phyloP scores from a whole-genome alignment of 1,140 invertebrate species.

The Physella acuta region DNA sequence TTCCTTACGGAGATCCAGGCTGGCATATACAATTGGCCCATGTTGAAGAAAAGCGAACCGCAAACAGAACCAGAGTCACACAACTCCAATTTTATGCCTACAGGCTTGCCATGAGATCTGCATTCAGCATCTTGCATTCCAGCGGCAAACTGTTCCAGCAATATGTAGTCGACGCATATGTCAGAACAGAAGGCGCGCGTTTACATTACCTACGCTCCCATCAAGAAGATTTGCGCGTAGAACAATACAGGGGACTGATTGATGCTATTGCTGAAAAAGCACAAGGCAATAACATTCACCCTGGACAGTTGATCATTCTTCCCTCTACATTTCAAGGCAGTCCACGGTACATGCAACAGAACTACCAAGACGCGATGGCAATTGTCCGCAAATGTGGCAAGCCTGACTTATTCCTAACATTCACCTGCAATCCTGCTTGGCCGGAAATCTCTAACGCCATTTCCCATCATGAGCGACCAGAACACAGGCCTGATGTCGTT shows the following conservation, averaged over 20 bases:
- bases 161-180: constrained; percentile 60
- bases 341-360: constrained; percentile 60
- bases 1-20: too few relatives aligned
- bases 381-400: too few relatives aligned
- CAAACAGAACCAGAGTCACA: background rate
- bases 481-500: constrained; percentile 59
- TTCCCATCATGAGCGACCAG: constrained; percentile 37
- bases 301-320: constrained; percentile 57
- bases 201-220: too few relatives aligned
- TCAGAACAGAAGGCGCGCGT: too few relatives aligned
- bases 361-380: too few relatives aligned
- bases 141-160: too few relatives aligned
- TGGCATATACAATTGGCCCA: too few relatives aligned
- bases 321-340: constrained; percentile 56
- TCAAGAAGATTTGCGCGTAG: constrained; percentile 36
- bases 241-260: constrained; percentile 37
- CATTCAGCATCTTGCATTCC: too few relatives aligned
- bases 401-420: constrained; percentile 62
- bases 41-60: background rate
- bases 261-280: constrained; percentile 31
- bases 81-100: too few relatives aligned
- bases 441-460: constrained; percentile 54
- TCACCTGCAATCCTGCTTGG: constrained; percentile 64
- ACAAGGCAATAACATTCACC: constrained; percentile 27
- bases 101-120: too few relatives aligned